phyloP scores from a whole-genome alignment of 2,888 invertebrate genomes.

The Dasypolia templi region DNA sequence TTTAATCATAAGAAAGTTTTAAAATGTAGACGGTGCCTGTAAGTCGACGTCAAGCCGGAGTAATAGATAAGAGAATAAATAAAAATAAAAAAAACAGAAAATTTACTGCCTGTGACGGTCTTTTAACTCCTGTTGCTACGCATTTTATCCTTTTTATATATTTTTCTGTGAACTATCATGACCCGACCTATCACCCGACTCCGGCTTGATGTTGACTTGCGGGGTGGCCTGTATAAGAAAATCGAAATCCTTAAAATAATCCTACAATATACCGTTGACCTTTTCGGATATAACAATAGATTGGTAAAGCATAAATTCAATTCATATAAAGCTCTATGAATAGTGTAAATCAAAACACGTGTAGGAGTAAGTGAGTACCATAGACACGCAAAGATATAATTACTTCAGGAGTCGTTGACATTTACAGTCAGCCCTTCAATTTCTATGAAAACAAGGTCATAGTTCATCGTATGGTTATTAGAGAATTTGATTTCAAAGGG shows the following conservation, averaged over 20 bases:
- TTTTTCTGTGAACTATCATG: too few species aligned
- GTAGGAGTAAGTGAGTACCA: conserved; percentile 8
- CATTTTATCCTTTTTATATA: too few species aligned
- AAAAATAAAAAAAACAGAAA: too few species aligned
- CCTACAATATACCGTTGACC: not conserved
- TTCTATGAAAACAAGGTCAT: conserved; percentile 53
- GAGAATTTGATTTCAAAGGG: conserved; percentile 26
- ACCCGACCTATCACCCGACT: too few species aligned
- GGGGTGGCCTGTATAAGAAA: too few species aligned
- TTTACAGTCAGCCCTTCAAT: conserved; percentile 55
- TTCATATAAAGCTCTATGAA: conserved; percentile 18
- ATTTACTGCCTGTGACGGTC: too few species aligned
- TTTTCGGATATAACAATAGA: conserved; percentile 10
- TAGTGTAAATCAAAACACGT: conserved; percentile 11
- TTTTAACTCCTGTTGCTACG: too few species aligned
- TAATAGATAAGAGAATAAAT: too few species aligned
- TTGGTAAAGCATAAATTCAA: not conserved
- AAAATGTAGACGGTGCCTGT: too few species aligned
- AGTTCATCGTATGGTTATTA: conserved; percentile 32
- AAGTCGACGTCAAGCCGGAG: too few species aligned
- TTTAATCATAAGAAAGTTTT: not conserved
- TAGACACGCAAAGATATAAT: conserved; percentile 60
- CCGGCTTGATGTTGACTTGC: too few species aligned
- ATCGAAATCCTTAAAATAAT: not conserved
- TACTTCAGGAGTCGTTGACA: conserved; percentile 60